Base-by-base conservation (phyloP, 2,888 invertebrate genomes). In the Tachystola acroxantha region DNA sequence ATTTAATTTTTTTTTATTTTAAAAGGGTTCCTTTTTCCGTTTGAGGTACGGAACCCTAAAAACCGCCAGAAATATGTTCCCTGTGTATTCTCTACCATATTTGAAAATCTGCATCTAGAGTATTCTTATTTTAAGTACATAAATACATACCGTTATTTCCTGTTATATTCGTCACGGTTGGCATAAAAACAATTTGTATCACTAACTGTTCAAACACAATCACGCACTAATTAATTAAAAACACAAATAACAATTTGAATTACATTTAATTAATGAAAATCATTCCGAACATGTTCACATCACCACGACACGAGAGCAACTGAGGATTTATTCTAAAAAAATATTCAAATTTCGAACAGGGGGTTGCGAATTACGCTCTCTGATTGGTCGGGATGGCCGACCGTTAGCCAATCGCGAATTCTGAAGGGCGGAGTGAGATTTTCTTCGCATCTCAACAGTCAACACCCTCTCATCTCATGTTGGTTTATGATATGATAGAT, bases 101-200 rank as follows among this genome's bases (percentile, higher is more conserved):
- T n/a, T n/a, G n/a, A n/a, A n/a, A n/a, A n/a, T n/a, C n/a, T n/a
- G n/a, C n/a, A n/a, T n/a, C n/a, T n/a, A n/a, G n/a, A n/a, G n/a
- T n/a, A n/a, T n/a, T n/a, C n/a, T n/a, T n/a, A n/a, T 16, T 16
- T 4, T 16, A 16, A 16, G 16, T 16, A 16, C 3, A 16, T 16
- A 13, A 29, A n/a, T n/a, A n/a, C 28, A 32, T 16, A 40, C 40
- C 31, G 27, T 37, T 35, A 24, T 39, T 36, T 32, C 64, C 66
- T 12, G 60, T 44, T 27, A 59, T 55, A 56, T 73, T 63, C 42
- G 72, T 74, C 40, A 81, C 66, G 41, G 82, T 84, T 57, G 84
- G 84, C 84, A 85, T 84, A 75, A 62, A 78, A 66, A 57, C 42
- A 43, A 39, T 39, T 39, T 43, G 26, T 14, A 27, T 36, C 34